Base-by-base conservation (phyloP, 1,140 invertebrate genomes). In the Platyscapa corneri region DNA sequence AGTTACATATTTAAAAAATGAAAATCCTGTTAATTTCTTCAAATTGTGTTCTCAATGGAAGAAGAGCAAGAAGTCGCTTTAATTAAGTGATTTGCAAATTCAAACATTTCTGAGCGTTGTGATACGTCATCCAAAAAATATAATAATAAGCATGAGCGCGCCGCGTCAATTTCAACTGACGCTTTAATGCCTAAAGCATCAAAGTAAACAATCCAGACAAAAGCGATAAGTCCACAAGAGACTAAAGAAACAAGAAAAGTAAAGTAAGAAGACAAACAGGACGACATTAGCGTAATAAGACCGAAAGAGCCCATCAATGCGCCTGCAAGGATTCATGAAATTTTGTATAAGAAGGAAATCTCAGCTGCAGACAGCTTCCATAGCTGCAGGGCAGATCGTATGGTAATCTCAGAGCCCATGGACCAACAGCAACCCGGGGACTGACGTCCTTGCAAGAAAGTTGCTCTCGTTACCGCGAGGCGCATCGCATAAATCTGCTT, bases 401-500 rank as follows among this genome's bases (percentile, higher is more conserved):
- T 86, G 84, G 72, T 86, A 85, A 85, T 85, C 70, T 30, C 53
- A 27, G 30, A 18, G 30, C 56, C 72, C 60, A 30, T 10, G 46
- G 64, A 37, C 70, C 32, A 30, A 16, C 39, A 72, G 34, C n/a
- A 27, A 74, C 23, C 20, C 37, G 34, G 16, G 20, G 6, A 32
- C 37, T 8, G 32, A 39, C 49, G 77, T n/a, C n/a, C n/a, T 32
- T 18, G 64, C 30, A 70, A 86, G 78, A 85, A 82, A 86, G 30
- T 77, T 86, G 34, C 72, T 82, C 84, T 85, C 70, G 53, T 82
- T 85, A 82, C 70, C 70, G 37, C 2, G 53, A 78, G 78, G 78
- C 37, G 60, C 32, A 27, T 80, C 60, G 1, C 84, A 82, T 86
- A 86, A 86, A 86, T 86, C 80, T 86, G 23, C 0, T 5, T 72